A percentile compares a stretch with the other conserved stretches of the same genome.
phyloP scores from a whole-genome alignment of 2,888 invertebrate genomes.

The Teleiodes luculella region DNA sequence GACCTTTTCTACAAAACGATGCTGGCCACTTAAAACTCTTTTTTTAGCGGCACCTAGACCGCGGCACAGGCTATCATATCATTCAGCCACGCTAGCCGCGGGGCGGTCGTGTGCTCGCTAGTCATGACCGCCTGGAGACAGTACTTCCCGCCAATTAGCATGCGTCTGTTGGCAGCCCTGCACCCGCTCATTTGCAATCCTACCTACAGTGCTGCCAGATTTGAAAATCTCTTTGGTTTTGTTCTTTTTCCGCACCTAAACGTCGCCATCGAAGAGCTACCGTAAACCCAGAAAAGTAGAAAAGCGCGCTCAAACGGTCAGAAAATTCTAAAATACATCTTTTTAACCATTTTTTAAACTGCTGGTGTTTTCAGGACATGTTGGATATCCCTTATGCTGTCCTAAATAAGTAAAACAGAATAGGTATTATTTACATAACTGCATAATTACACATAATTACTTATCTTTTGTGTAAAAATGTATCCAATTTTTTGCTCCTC shows the following conservation, averaged over 20 bases:
- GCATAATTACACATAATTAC: too few relatives aligned
- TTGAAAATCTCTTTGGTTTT: background rate
- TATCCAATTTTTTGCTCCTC: too few relatives aligned
- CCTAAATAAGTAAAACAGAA: too few relatives aligned
- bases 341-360: too few relatives aligned
- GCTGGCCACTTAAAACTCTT: background rate
- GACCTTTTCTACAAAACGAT: background rate
- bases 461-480: too few relatives aligned
- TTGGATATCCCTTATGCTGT: too few relatives aligned
- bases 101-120: conserved; percentile 28
- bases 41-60: background rate
- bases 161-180: conserved; percentile 20
- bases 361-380: too few relatives aligned
- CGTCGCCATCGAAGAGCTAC: too few relatives aligned
- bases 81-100: conserved; percentile 17
- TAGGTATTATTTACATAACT: too few relatives aligned
- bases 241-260: background rate
- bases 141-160: conserved; percentile 25
- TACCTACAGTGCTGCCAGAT: conserved; percentile 2
- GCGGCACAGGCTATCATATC: background rate
- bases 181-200: conserved; percentile 12
- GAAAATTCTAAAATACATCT: too few relatives aligned
- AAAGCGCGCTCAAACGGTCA: too few relatives aligned
- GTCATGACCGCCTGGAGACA: conserved; percentile 36
- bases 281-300: too few relatives aligned